Evolutionary conservation across 1,140 invertebrate species (phyloP), one percentile per base, ranked within the genome.

Genomic region (Magallana gigas): DNA sequence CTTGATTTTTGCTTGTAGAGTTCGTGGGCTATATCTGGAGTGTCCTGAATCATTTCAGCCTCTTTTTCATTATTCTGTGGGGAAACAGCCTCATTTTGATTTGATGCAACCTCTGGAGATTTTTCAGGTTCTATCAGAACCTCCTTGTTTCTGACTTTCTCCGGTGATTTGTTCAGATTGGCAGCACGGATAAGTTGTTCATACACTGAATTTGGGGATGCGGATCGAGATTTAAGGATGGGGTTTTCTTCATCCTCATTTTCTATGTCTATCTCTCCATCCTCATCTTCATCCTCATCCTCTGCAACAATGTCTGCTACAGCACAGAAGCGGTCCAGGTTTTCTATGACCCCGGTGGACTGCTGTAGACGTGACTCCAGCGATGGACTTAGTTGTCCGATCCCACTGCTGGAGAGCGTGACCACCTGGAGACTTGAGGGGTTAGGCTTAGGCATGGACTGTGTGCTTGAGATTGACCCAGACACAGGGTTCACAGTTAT

Each of bases 181-280:
- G 92, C 91, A 16, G 91, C 89, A 60, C 88, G 86, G 1, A 94
- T 60, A 83, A 94, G 87, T 81, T 88, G 88, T 86, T 92, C 88
- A 90, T 93, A 93, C 11, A 93, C 92, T 64, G 93, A 93, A 81
- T 90, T 93, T n/a, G 93, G 93, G 14, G 92, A 93, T 12, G 91
- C 88, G 23, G 92, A 93, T 62, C 92, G 82, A 84, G 87, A 91
- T 86, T 90, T 87, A 9, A 93, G 86, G n/a, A 93, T 89, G 36
- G 88, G 71, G 83, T 92, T 93, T 29, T 85, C 89, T 14, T 92
- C 90, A 64, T 91, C 91, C 71, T 87, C 89, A 62, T 92, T 92
- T 82, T 93, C 91, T 84, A 92, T 88, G 81, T 93, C 93, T 64
- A 91, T 86, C 80, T 94, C 93, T 80, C 92, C 91, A 84, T 92